These are phyloP conservation scores for Pseudochaenichthys georgianus DNA, from an alignment of 2,797 vertebrate species.

Conservation along the genomic window DNA sequence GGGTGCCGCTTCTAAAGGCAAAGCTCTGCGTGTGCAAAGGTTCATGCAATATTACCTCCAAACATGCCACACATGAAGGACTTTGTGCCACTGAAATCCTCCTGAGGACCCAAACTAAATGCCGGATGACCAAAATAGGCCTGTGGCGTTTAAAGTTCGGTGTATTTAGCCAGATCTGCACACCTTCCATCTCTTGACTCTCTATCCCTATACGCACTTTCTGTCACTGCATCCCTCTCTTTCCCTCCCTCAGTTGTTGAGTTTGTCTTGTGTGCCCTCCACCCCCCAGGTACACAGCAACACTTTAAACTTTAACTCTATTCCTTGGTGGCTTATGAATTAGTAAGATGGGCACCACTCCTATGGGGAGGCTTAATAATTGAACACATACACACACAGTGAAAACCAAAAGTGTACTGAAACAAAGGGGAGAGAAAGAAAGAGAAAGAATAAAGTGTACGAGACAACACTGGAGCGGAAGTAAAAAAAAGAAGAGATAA, in stretches of 20 bases:
- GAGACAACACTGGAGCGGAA: slow-evolving; percentile 70
- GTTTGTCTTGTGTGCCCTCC: slow-evolving; percentile 65
- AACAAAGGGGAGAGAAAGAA: slow-evolving; percentile 74
- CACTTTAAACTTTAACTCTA: slow-evolving; percentile 88
- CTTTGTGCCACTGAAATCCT: slow-evolving; percentile 39
- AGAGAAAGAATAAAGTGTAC: slow-evolving; percentile 43
- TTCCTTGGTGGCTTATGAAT: slow-evolving; percentile 90
- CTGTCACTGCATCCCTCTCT: slow-evolving; percentile 41
- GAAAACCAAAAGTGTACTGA: slow-evolving; percentile 88
- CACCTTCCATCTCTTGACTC: slow-evolving; percentile 29
- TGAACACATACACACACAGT: slow-evolving; percentile 79
- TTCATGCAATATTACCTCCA: slow-evolving; percentile 22
- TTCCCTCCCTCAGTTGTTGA: slow-evolving; percentile 60
- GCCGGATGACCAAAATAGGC: slow-evolving; percentile 65
- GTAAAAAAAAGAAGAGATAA: slow-evolving; percentile 71
- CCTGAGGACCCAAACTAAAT: slow-evolving; percentile 47
- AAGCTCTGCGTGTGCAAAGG: slow-evolving; percentile 18
- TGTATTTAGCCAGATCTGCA: slow-evolving; percentile 41
- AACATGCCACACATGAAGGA: slow-evolving; percentile 26
- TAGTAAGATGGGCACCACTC: slow-evolving; percentile 86
- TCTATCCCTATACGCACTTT: slow-evolving; percentile 14
- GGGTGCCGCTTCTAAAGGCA: slow-evolving; percentile 33
- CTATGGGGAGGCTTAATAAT: slow-evolving; percentile 90
- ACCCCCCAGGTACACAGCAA: slow-evolving; percentile 75
- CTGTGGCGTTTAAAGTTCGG: slow-evolving; percentile 21